Conservation (phyloP, 2,113 vertebrate genomes). For the Asarcornis scutulata region DNA sequence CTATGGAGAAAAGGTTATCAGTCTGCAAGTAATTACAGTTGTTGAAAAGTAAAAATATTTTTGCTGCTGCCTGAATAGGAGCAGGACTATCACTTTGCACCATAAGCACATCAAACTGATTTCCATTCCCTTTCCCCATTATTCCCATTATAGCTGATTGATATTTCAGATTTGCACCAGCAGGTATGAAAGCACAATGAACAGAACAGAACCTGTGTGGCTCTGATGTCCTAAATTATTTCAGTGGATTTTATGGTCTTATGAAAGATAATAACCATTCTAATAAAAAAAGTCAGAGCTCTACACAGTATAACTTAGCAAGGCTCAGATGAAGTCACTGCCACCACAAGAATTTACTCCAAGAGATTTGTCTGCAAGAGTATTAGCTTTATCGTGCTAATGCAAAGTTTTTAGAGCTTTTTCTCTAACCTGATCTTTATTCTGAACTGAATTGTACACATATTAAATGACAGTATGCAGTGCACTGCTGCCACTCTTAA, state of each 20-base stretch:
- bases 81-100: neutral
- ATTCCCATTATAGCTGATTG: neutral
- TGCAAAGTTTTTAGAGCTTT: neutral
- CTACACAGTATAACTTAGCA: neutral
- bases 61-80: neutral
- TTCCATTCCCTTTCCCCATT: neutral
- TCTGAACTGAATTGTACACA: neutral
- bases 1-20: neutral
- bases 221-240: neutral
- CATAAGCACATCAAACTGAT: neutral
- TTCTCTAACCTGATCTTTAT: neutral
- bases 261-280: neutral
- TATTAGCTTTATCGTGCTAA: fast-evolving
- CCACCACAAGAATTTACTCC: neutral
- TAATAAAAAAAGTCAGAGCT: neutral
- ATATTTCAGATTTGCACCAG: neutral
- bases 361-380: neutral
- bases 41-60: neutral
- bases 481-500: neutral
- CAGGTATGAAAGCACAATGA: neutral
- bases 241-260: neutral
- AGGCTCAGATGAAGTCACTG: neutral
- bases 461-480: neutral
- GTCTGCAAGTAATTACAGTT: neutral
- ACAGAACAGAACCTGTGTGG: too few relatives aligned